Evolutionary conservation across 2,888 invertebrate species (phyloP), one percentile per base, ranked within the genome.

Genomic region (Crematogaster levior): DNA sequence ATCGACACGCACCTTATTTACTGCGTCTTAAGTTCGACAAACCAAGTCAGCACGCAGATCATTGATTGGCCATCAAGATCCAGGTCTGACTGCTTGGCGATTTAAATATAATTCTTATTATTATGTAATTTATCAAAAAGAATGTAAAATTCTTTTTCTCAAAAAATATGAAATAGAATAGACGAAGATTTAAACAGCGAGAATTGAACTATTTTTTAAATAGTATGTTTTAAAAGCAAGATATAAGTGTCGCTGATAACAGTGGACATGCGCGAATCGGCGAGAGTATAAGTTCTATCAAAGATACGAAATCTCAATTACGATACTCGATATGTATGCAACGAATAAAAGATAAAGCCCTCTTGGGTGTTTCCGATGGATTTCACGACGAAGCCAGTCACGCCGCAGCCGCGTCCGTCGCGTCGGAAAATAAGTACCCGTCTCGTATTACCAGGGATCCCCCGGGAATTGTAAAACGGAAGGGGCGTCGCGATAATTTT

Each of bases 401-500:
- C 74, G 48, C 61, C 21, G 48, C 74, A 46, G 72, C 79, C 40
- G 68, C 80, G 60, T 60, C 60, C 66, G 80, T 68, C 84, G 70
- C 79, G 81, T 79, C 30, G 80, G 83, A 82, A 85, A 87, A 89
- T 89, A 87, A 89, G 89, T 85, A 80, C 85, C 84, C 80, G 58
- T 21, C 56, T 48, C 66, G 85, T 83, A 68, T 87, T 86, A 81
- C 79, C 87, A 60, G 79, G 80, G n/a, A 77, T 83, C 87, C 84
- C 68, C 37, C 27, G 89, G 87, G 89, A 84, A 89, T 87, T 89
- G 88, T 89, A 86, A 84, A 88, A 84, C 85, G 88, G 84, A 51
- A 85, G 79, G 74, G 82, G 83, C 73, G 79, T 82, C 46, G 82
- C 86, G 90, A 90, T 89, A 90, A 90, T 90, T 90, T 82, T 81